Percentiles rank a stretch among this genome's conserved stretches.
These are phyloP conservation scores for Amiota minor DNA, from an alignment of 2,888 invertebrate genomes.

Conservation along the genomic window DNA sequence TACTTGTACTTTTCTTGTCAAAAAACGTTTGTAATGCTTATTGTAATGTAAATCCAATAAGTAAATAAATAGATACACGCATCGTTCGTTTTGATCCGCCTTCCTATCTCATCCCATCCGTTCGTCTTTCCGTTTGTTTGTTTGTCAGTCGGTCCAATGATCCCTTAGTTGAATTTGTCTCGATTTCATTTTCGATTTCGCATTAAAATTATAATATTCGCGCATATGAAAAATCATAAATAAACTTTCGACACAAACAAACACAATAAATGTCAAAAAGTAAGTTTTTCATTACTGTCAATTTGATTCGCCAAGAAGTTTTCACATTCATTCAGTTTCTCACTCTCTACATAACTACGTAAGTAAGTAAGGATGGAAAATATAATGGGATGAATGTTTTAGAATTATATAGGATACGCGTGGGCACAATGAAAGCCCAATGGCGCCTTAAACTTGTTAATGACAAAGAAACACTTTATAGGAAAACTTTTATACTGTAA, in stretches of 20 bases:
- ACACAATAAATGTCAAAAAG: constrained; percentile 70
- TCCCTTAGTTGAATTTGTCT: not conserved
- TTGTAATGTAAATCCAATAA: constrained; percentile 63
- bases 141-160: no score
- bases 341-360: no score
- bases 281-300: constrained; percentile 49
- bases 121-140: no score
- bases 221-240: constrained; percentile 55
- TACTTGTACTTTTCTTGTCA: constrained; percentile 25
- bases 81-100: not conserved
- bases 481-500: not conserved
- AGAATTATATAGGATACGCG: not conserved
- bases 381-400: no score
- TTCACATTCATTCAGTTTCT: constrained; percentile 32
- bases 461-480: not conserved
- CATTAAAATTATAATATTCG: constrained; percentile 6
- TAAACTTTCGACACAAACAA: constrained; percentile 69
- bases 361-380: no score
- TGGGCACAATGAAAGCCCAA: constrained; percentile 47
- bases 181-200: constrained; percentile 4
- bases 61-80: constrained; percentile 12
- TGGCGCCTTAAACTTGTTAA: constrained; percentile 42
- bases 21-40: constrained; percentile 59
- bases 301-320: constrained; percentile 39
- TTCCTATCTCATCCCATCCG: no score